Evolutionary conservation across 2,888 invertebrate species (phyloP), one percentile per base, ranked within the genome.

Genomic region (Amblyteles armatorius): DNA sequence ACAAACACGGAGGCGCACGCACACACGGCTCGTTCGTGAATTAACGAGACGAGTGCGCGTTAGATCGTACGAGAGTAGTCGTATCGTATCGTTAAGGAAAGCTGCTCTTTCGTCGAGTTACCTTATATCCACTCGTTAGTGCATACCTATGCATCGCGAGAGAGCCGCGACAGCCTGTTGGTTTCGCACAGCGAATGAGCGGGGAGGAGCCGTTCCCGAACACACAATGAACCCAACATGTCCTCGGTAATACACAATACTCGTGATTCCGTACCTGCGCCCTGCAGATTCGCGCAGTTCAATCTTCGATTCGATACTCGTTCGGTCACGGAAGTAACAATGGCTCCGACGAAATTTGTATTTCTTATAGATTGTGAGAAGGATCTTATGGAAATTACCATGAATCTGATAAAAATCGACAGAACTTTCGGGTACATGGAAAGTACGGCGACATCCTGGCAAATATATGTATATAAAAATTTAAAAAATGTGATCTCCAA

Each of bases 121-220:
- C 80, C 78, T 84, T 83, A 78, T 76, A 83, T 81, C 83, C 44
- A 83, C 80, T 86, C 84, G 80, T 84, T 84, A 83, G 84, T 82
- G 83, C 74, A 86, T 83, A 68, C 68, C 67, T 40, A 40, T 74
- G 22, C 40, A 33, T 44, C 60, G 33, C 67, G 29, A 60, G 9
- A 50, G 60, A 60, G 4, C 55, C 22, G 16, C 52, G 67, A 76
- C 76, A 36, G 65, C 63, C 78, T 83, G 50, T 52, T 3, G 74
- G 79, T 40, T 73, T 67, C 72, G 65, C 55, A 72, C 52, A 73
- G 73, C 72, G 63, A 55, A 16, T 13, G 67, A 65, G 36, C 33
- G 26, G 71, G 52, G 71, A 33, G 52, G 52, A 44, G 40, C 60
- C 60, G 73, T 79, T 83, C 69, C 52, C 22, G 60, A 79, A 79